phyloP scores from a whole-genome alignment of 2,797 vertebrate species.

The Semaprochilodus insignis region DNA sequence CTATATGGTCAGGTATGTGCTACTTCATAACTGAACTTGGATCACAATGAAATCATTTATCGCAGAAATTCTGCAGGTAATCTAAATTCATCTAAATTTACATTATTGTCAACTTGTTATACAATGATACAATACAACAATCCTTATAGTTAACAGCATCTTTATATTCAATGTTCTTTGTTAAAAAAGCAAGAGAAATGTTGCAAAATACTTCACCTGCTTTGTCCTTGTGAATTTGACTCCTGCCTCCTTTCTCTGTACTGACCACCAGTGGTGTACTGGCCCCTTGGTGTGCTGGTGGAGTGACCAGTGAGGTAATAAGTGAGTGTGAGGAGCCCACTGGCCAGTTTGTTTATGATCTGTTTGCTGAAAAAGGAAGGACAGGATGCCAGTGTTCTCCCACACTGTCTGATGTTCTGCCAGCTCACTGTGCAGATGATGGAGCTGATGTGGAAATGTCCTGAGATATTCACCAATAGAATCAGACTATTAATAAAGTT shows the following conservation, averaged over 20 bases:
- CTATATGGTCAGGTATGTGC: no score
- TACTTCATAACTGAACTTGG: no score
- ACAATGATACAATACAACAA: background rate
- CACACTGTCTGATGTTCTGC: conserved; percentile 50
- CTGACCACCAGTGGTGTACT: background rate
- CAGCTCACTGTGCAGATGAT: conserved; percentile 56
- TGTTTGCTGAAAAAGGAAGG: conserved; percentile 43
- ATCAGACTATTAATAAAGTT: background rate
- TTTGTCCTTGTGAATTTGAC: background rate
- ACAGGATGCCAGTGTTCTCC: conserved; percentile 73
- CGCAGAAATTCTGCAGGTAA: no score
- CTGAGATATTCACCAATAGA: conserved; percentile 25
- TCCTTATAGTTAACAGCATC: background rate
- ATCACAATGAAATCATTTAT: no score
- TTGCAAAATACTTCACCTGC: background rate
- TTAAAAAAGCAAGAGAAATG: background rate
- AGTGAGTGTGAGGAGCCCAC: conserved; percentile 25
- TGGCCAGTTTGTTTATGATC: conserved; percentile 35
- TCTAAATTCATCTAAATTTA: no score
- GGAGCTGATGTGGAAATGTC: conserved; percentile 65
- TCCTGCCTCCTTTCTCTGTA: background rate
- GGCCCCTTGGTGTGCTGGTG: conserved; percentile 22
- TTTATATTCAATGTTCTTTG: background rate
- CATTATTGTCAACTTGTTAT: background rate
- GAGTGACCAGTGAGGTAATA: conserved; percentile 36